Evolutionary conservation across 2,113 vertebrate genomes (phyloP).

Genomic region (Delphinus delphis): DNA sequence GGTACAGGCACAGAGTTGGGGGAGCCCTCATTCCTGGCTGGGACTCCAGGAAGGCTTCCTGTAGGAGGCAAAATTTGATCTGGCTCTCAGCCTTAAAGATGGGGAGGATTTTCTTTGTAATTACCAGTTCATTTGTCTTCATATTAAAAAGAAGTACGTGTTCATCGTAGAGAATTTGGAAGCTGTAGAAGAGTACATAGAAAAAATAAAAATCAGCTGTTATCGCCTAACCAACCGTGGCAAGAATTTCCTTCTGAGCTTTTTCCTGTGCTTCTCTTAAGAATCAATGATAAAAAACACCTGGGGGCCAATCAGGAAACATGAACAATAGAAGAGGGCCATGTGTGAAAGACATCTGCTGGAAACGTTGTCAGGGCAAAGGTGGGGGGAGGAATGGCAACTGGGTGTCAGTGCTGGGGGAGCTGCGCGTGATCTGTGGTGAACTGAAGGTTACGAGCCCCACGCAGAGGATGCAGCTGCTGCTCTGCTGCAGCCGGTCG

Average conservation of each 20-base stretch:
- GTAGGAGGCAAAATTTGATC: neutral
- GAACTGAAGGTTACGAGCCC: rapidly evolving
- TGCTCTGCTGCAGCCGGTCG: neutral
- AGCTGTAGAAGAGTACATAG: conserved; percentile 28
- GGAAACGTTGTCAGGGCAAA: neutral
- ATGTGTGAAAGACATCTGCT: neutral
- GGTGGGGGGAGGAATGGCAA: neutral
- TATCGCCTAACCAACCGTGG: neutral
- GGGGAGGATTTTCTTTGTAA: conserved; percentile 34
- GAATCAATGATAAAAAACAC: neutral
- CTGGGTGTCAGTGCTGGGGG: neutral
- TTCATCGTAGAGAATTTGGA: conserved; percentile 46
- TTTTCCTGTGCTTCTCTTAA: neutral
- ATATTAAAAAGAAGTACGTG: conserved; percentile 24
- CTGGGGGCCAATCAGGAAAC: neutral
- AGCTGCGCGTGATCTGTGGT: neutral
- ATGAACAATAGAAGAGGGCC: neutral
- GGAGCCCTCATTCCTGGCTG: neutral
- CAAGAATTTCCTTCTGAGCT: neutral
- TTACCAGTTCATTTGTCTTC: conserved; percentile 49
- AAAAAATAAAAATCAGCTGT: conserved; percentile 59
- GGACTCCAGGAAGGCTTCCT: conserved; percentile 17
- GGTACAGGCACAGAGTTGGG: neutral
- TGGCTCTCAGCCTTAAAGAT: neutral
- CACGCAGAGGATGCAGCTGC: rapidly evolving